phyloP scores from a whole-genome alignment of 53 echinoderm and acorn worm species.

The Pentamera pediparva region DNA sequence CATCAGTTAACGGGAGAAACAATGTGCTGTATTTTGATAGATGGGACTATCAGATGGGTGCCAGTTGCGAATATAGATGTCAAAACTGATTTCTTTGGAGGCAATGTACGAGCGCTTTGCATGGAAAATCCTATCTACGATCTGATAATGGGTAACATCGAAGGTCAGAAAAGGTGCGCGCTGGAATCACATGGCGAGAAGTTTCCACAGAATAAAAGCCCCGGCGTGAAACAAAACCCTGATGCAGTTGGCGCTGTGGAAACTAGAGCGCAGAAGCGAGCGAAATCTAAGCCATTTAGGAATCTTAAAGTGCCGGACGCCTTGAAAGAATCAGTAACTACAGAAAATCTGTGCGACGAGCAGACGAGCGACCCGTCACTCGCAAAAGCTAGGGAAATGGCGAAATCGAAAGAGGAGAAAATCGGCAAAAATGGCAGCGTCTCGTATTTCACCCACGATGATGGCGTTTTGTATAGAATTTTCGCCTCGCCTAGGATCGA shows the following conservation, averaged over 20 bases:
- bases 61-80: slow-evolving; percentile 14
- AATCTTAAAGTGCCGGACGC: background rate
- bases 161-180: background rate
- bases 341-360: background rate
- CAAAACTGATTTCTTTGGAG: slow-evolving; percentile 3
- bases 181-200: no score
- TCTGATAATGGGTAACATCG: slow-evolving; percentile 25
- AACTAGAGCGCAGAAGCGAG: background rate
- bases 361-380: background rate
- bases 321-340: background rate
- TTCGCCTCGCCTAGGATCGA: background rate
- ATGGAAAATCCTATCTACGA: slow-evolving; percentile 35
- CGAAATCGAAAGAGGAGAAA: slow-evolving; percentile 30
- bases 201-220: no score
- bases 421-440: no score
- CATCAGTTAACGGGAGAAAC: slow-evolving; percentile 34
- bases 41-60: no score
- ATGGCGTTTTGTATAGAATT: background rate
- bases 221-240: no score
- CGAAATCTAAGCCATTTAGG: background rate
- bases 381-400: background rate
- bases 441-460: no score
- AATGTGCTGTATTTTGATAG: slow-evolving; percentile 14
- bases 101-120: background rate
- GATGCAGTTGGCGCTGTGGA: background rate